Percentiles rank a stretch among this genome's conserved stretches.
Conservation (phyloP, 1,140 invertebrate species). For the Araneus ventricosus region DNA sequence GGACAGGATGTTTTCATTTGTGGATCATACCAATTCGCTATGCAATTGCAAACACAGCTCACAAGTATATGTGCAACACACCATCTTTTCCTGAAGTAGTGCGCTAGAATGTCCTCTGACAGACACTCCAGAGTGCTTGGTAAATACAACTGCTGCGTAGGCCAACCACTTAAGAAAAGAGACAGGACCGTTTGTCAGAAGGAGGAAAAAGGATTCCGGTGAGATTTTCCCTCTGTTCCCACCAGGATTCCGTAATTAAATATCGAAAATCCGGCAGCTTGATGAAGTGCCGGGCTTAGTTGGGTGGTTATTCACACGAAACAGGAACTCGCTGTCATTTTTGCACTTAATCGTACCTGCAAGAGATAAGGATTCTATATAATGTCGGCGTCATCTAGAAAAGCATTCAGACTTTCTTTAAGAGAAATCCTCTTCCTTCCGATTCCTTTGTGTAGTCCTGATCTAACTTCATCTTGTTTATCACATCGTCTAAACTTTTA, state of each 20-base stretch:
- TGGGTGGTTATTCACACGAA: neutral
- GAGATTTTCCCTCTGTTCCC: neutral
- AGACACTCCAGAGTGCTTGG: constrained; percentile 40
- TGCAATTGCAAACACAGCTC: neutral
- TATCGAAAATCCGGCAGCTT: neutral
- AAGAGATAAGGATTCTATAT: neutral
- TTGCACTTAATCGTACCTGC: neutral
- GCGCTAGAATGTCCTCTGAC: neutral
- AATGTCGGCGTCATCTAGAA: no score
- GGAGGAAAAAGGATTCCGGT: constrained; percentile 17
- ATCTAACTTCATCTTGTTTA: no score
- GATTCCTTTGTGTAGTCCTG: no score
- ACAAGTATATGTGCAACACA: neutral
- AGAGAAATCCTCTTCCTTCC: no score
- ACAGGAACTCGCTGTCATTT: neutral
- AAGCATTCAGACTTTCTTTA: no score
- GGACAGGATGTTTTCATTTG: neutral
- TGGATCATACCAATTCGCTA: neutral
- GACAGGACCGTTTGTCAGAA: neutral
- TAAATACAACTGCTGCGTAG: constrained; percentile 39
- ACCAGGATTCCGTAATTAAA: constrained; percentile 26
- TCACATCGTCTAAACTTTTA: no score
- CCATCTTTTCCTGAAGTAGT: neutral
- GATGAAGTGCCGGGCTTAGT: neutral
- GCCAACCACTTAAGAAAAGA: constrained; percentile 18